These are phyloP conservation scores for Melanotaenia pygmaea DNA, from an alignment of 2,797 vertebrate species.

Conservation along the genomic window DNA sequence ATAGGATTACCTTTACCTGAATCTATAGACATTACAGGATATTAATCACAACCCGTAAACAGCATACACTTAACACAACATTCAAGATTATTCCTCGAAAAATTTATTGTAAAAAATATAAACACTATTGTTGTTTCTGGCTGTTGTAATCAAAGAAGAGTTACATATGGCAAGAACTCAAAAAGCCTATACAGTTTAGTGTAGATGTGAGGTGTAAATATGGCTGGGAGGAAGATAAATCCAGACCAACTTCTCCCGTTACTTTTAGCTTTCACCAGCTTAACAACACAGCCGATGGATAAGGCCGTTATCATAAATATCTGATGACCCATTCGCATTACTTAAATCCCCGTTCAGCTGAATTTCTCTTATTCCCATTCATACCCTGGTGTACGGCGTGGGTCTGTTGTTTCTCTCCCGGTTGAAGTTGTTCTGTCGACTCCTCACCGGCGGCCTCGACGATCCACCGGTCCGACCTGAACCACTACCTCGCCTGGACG, in stretches of 20 bases:
- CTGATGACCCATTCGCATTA: neutral
- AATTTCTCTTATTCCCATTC: constrained; percentile 32
- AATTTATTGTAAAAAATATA: too few species aligned
- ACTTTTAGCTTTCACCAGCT: neutral
- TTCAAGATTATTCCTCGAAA: too few species aligned
- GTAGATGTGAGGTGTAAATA: neutral
- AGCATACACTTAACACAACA: too few species aligned
- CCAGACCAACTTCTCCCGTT: neutral
- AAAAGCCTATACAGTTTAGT: too few species aligned
- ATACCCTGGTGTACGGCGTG: constrained; percentile 90
- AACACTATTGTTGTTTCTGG: too few species aligned
- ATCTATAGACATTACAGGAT: too few species aligned
- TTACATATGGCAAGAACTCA: too few species aligned
- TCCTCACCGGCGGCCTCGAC: constrained; percentile 73
- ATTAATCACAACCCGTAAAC: too few species aligned
- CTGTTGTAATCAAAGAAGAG: too few species aligned
- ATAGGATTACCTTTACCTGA: neutral
- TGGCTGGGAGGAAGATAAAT: neutral
- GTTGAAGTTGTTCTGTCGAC: constrained; percentile 74
- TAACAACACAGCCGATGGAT: neutral
- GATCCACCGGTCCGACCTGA: constrained; percentile 83
- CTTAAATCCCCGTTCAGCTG: too few species aligned
- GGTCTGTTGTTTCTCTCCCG: constrained; percentile 83
- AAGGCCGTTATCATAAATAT: too few species aligned
- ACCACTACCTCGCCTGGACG: constrained; percentile 72